Evolutionary conservation across 2,113 vertebrate species (phyloP), one percentile per base, ranked within the genome.

Genomic region (Silurus meridionalis): DNA sequence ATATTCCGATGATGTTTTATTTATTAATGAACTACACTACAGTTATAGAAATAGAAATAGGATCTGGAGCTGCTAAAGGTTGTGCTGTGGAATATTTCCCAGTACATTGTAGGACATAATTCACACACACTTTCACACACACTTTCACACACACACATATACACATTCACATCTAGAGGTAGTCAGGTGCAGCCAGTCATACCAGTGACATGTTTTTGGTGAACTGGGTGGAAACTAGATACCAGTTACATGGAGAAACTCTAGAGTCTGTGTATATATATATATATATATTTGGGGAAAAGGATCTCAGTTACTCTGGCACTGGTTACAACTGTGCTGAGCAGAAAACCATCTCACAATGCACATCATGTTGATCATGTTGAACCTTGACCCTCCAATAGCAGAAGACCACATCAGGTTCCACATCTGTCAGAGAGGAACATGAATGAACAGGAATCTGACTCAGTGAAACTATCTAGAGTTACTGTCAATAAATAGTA

Each of bases 71-170:
- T 21, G 52, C 52, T 75, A n/a, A 75, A 50, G 19, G 19, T 75
- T 52, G 72, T 75, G 72, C 37, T 75, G 10, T 8, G 17, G 48
- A 74, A 52, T 74, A 74, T 48, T 23, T 48, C 46, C 71, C 71
- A 75, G 72, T 75, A 52, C 72, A n/a, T 53, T 37, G 2, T 50
- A 75, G 13, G 48, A 52, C 50, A 52, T 48, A 14, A 23, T 75
- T 75, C 72, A n/a, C 72, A 75, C 66, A 69, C 63, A 64, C 37
- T 37, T 64, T 64, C 63, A 64, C 23, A 64, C 63, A 64, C 63
- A 4, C 11, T 14, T 60, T 60, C 58, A 60, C 58, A 60, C 58
- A 37, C 58, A 60, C 10, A 10, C 61, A 64, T 23, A 10, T 9
- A 66, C 63, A 71, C 72, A 6, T 77, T 77, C 23, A 77, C 21